These are phyloP conservation scores for Acropternis orthonyx DNA, from an alignment of 2,797 vertebrate species.

Conservation along the genomic window DNA sequence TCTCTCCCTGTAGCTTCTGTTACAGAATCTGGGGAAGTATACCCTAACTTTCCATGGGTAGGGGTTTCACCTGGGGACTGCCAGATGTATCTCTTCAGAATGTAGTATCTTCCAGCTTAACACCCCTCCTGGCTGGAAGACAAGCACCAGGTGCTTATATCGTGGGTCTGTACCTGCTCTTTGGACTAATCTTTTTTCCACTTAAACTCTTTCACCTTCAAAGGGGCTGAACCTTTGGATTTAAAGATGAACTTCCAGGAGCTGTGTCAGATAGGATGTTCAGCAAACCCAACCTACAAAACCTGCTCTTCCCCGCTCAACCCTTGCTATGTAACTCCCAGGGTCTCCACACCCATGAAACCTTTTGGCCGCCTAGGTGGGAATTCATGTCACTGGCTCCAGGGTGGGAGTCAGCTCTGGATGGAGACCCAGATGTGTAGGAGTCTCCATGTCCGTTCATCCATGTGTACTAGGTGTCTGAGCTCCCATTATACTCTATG, in stretches of 20 bases:
- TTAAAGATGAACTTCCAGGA: background rate
- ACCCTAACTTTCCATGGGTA: background rate
- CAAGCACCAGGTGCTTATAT: background rate
- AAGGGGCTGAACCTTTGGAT: background rate
- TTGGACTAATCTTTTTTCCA: background rate
- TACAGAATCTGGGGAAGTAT: background rate
- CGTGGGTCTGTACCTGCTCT: background rate
- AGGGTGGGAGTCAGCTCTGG: background rate
- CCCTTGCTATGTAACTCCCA: background rate
- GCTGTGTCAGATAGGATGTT: background rate
- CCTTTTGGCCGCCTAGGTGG: background rate
- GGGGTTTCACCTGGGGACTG: background rate
- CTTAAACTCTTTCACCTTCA: background rate
- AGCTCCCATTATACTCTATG: background rate
- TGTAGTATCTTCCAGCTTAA: background rate
- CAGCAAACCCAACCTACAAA: background rate
- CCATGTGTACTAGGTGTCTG: background rate
- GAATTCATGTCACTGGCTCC: background rate
- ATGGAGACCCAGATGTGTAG: background rate
- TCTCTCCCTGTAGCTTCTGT: background rate
- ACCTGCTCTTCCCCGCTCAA: background rate
- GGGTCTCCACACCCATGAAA: background rate
- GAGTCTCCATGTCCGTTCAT: rapidly evolving
- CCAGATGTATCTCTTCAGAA: background rate
- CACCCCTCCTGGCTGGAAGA: background rate